Percentiles rank a stretch among this genome's conserved stretches.
These are phyloP conservation scores for Dinomys branickii DNA, from an alignment of 2,113 vertebrate species.

Conservation along the genomic window DNA sequence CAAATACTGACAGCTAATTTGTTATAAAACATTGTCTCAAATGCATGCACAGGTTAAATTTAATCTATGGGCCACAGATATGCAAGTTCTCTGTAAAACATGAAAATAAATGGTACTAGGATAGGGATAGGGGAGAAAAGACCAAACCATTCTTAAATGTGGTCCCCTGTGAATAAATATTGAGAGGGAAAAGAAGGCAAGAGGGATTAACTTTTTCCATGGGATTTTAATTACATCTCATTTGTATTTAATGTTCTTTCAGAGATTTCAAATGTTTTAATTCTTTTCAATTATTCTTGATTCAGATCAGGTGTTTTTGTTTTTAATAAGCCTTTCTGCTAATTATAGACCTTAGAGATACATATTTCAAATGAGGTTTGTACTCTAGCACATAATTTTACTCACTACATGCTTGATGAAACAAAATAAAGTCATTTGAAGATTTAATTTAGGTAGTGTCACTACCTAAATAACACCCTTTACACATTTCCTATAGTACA, in stretches of 20 bases:
- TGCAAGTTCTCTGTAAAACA: background rate
- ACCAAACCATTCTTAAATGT: background rate
- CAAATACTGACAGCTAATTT: background rate
- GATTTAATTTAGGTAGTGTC: background rate
- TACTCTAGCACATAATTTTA: slow-evolving; percentile 25
- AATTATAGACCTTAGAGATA: background rate
- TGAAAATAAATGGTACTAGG: background rate
- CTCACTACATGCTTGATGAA: background rate
- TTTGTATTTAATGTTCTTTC: slow-evolving; percentile 35
- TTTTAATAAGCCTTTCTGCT: background rate
- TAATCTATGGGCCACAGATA: background rate
- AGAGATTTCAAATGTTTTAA: background rate
- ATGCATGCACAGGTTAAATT: background rate
- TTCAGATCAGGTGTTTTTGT: background rate
- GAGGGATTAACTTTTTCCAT: background rate
- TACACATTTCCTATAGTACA: background rate
- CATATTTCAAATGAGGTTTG: background rate
- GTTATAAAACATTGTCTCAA: background rate
- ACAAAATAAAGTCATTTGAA: slow-evolving; percentile 5
- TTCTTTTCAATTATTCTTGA: slow-evolving; percentile 9
- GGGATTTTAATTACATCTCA: background rate
- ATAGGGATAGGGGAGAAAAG: background rate
- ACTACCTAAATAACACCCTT: slow-evolving; percentile 10
- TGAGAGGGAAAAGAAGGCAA: background rate
- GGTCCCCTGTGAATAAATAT: background rate